These are phyloP conservation scores for Hirtodrosophila duncani DNA, from an alignment of 2,888 invertebrate genomes.

Conservation along the genomic window DNA sequence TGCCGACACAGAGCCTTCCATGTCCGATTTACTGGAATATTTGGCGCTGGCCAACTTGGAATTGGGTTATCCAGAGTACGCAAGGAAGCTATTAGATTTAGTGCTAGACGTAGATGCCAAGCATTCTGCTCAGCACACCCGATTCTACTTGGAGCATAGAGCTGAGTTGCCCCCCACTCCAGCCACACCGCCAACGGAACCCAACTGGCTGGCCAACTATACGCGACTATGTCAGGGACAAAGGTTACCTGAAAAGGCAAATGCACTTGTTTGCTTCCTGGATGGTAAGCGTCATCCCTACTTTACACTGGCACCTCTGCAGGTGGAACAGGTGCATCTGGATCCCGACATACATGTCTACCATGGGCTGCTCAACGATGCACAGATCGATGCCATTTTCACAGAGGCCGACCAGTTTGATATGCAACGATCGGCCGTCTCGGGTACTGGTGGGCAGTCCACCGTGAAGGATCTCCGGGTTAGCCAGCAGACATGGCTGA, in stretches of 20 bases:
- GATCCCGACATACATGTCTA: constrained; percentile 90
- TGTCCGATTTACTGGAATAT: constrained; percentile 52
- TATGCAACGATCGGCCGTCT: constrained; percentile 39
- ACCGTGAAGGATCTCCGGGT: constrained; percentile 39
- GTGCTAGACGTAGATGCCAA: constrained; percentile 25
- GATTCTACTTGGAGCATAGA: constrained; percentile 24
- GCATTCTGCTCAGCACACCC: constrained; percentile 22
- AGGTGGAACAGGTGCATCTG: constrained; percentile 86
- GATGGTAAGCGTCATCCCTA: constrained; percentile 80
- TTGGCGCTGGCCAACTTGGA: constrained; percentile 47
- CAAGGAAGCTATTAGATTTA: constrained; percentile 25
- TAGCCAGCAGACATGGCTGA: constrained; percentile 62
- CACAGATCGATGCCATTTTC: constrained; percentile 84
- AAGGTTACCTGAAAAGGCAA: constrained; percentile 6
- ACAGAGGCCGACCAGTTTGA: constrained; percentile 3
- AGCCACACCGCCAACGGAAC: fast-evolving
- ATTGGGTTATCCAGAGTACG: constrained; percentile 39
- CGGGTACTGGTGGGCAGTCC: neutral
- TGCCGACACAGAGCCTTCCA: neutral
- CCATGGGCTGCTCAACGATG: constrained; percentile 89
- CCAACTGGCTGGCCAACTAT: constrained; percentile 25
- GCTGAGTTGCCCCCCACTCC: neutral
- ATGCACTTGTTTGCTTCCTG: constrained; percentile 35
- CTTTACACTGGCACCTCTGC: constrained; percentile 86
- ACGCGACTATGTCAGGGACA: constrained; percentile 54